A percentile compares a stretch with the other conserved stretches of the same genome.
These are phyloP conservation scores for Netelia inedita DNA, from an alignment of 2,888 invertebrate genomes.

Conservation along the genomic window DNA sequence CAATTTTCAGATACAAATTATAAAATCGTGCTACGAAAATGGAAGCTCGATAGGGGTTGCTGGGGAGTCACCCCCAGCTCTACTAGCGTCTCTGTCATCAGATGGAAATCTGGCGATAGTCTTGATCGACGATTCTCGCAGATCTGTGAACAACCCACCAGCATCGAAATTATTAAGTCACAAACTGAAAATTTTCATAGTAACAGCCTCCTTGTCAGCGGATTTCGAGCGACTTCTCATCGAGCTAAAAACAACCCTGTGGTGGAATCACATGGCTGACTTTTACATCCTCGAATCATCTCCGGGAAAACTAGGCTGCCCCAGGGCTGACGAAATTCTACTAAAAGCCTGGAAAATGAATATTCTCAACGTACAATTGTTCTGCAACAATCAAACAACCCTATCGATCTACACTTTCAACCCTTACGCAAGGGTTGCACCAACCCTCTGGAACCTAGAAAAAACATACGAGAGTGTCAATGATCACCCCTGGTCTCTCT, in stretches of 20 bases:
- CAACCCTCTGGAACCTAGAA: conserved; percentile 60
- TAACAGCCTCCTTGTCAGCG: neutral
- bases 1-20: neutral
- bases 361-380: conserved; percentile 59
- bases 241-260: conserved; percentile 52
- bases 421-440: conserved; percentile 62
- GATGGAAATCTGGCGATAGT: neutral
- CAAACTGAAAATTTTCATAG: conserved; percentile 12
- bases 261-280: conserved; percentile 69
- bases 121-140: conserved; percentile 2
- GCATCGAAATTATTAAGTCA: neutral
- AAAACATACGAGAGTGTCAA: neutral
- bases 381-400: conserved; percentile 60
- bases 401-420: conserved; percentile 66
- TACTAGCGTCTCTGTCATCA: neutral
- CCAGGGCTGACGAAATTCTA: conserved; percentile 56
- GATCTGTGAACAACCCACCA: neutral
- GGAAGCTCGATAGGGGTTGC: neutral
- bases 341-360: conserved; percentile 62
- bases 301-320: conserved; percentile 43
- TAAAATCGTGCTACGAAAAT: neutral
- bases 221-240: neutral
- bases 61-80: neutral
- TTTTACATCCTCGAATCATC: conserved; percentile 59
- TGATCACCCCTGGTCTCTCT: conserved; percentile 33